Conservation (phyloP, 2,888 invertebrate genomes). For the Neria commutata region DNA sequence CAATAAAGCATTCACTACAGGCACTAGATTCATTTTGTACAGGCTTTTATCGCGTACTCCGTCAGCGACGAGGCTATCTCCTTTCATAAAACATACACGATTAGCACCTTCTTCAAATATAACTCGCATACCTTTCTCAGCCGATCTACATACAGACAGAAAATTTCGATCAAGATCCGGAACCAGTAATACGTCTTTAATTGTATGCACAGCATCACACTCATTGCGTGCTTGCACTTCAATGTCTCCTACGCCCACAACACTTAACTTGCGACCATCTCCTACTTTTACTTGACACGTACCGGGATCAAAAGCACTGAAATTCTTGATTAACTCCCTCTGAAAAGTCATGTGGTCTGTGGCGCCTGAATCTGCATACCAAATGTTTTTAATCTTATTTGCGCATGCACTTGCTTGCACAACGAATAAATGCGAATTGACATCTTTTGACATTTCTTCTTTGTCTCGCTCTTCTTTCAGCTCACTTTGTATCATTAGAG, state of each 20-base stretch:
- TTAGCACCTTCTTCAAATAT: conserved; percentile 29
- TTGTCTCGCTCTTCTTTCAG: background rate
- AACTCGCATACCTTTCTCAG: conserved; percentile 27
- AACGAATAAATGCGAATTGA: conserved; percentile 20
- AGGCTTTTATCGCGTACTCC: conserved; percentile 25
- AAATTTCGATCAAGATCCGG: conserved; percentile 18
- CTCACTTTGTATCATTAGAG: no score
- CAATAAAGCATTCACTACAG: conserved; percentile 12
- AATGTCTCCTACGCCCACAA: conserved; percentile 11
- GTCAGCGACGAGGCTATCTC: conserved; percentile 21
- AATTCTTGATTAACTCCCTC: conserved; percentile 22
- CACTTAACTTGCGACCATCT: conserved; percentile 22
- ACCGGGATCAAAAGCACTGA: conserved; percentile 7
- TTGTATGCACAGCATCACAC: background rate
- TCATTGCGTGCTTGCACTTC: background rate
- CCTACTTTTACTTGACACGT: conserved; percentile 27
- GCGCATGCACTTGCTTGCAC: conserved; percentile 9
- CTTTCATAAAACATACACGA: conserved; percentile 24
- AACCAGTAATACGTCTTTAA: background rate
- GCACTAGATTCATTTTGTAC: conserved; percentile 22
- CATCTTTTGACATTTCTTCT: conserved; percentile 7
- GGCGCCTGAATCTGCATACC: no score
- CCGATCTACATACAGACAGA: conserved; percentile 14
- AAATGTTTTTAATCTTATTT: conserved; percentile 22
- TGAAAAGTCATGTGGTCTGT: conserved; percentile 35